Evolutionary conservation across 2,888 invertebrate species (phyloP), one percentile per base, ranked within the genome.

Genomic region (Cosmorhoe ocellata): DNA sequence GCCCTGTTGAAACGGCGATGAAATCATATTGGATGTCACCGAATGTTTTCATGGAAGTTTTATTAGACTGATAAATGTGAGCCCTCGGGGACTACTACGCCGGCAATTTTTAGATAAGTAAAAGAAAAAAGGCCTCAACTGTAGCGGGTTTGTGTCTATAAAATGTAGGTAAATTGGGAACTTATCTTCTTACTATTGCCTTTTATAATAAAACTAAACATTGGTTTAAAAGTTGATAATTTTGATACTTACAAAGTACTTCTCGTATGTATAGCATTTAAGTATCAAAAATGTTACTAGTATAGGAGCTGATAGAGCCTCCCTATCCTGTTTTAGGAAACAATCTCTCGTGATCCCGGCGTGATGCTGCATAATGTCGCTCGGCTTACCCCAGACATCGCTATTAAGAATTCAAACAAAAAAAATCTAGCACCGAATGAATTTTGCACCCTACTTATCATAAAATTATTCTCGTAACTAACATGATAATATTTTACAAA

Each of bases 311-410:
- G 73, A 64, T 75, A 67, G 71, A 72, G 79, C 74, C 80, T 74
- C 81, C 79, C 76, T 75, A 83, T 84, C 81, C 80, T 85, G 84
- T 84, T 86, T 84, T 81, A 83, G 82, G 83, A 85, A 81, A 85
- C 84, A 84, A 84, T 84, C 84, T 82, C 67, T 69, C 69, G 75
- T 84, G 86, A 89, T 88, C 87, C 84, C 79, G 66, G 71, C 89
- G 89, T 90, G 89, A 82, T 81, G 79, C 74, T 84, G 89, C 89
- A 90, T 90, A 90, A 90, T 90, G 81, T 76, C 71, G 71, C 64
- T 67, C 71, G 64, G 24, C 67, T 38, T 50, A 50, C 65, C 70
- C 66, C 71, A 61, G 65, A 66, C 72, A 70, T 70, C 62, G 63
- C 60, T 73, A 74, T 79, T 80, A 81, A 77, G 76, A 81, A 76